Base-by-base conservation (phyloP, 2,888 invertebrate species). In the Lithodes maja region DNA sequence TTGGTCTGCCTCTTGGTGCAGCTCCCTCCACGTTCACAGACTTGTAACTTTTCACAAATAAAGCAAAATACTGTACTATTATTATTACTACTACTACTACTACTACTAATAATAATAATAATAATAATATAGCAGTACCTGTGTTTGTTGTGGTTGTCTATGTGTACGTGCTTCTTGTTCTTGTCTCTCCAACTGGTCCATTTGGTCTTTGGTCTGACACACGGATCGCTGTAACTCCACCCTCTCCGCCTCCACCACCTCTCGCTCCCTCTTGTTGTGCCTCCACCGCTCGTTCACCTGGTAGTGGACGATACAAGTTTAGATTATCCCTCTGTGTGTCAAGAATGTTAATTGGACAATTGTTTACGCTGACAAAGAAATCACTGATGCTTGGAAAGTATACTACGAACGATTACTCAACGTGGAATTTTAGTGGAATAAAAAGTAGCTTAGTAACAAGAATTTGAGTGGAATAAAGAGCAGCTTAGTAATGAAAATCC, bases 101-200 rank as follows among this genome's bases (percentile, higher is more conserved):
- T 33, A 33, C 33, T 33, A 33, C 0, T 33, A 33, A 33, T 33
- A 33, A 33, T 33, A 33, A 33, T 33, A 33, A 33, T 33, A 33
- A 33, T 33, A 33, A 33, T 33, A 33, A 33, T 33, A 33, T 0
- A 33, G 33, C 33, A 33, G 33, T 33, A 33, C 33, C 33, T 33
- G 33, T 33, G 33, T 33, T 33, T 33, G 33, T 33, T 33, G 33
- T 33, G 33, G 33, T 33, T 33, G 33, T 17, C 71, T 79, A 52
- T 71, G 71, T 55, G 74, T 49, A 49, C 77, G 71, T 33, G 80
- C 88, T 5, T 52, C 77, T 15, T 89, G 85, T 55, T 88, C 71
- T 68, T 71, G 71, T n/a, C 53, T 55, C 75, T 88, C 86, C 50
- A 86, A 75, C 53, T 81, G 74, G 3, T 89, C 74, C 85, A 89